phyloP scores from a whole-genome alignment of 2,888 invertebrate species.

The Glyphotaelius pellucidus region DNA sequence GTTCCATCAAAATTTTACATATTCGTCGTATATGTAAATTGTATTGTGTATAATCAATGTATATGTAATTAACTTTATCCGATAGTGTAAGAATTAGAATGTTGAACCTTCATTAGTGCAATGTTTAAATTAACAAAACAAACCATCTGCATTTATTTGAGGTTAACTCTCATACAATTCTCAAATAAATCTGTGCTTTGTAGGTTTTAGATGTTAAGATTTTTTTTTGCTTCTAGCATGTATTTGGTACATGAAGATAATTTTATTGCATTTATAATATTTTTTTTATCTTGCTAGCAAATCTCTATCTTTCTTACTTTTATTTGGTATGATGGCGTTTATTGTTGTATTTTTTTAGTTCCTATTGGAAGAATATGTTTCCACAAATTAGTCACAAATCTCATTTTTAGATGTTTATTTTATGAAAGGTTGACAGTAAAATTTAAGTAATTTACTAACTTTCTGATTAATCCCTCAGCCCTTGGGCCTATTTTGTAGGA shows the following conservation, averaged over 20 bases:
- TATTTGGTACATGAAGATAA: background rate
- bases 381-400: background rate
- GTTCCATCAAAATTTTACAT: background rate
- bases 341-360: background rate
- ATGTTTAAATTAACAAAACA: background rate
- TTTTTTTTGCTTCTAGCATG: background rate
- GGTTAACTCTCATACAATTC: background rate
- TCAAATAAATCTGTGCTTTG: background rate
- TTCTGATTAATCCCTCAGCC: background rate
- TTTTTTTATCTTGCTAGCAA: background rate
- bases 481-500: too few relatives aligned
- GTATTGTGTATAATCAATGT: background rate
- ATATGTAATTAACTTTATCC: background rate
- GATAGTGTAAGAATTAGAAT: background rate
- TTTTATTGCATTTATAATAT: background rate
- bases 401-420: background rate
- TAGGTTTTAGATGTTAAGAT: background rate
- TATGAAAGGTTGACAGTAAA: background rate
- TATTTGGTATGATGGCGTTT: background rate
- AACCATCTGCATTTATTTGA: background rate
- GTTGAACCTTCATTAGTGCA: background rate
- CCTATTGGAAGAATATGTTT: background rate
- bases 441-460: background rate
- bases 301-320: background rate
- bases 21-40: background rate